Base-by-base conservation (phyloP, 2,113 vertebrate genomes). In the Rhineura floridana region DNA sequence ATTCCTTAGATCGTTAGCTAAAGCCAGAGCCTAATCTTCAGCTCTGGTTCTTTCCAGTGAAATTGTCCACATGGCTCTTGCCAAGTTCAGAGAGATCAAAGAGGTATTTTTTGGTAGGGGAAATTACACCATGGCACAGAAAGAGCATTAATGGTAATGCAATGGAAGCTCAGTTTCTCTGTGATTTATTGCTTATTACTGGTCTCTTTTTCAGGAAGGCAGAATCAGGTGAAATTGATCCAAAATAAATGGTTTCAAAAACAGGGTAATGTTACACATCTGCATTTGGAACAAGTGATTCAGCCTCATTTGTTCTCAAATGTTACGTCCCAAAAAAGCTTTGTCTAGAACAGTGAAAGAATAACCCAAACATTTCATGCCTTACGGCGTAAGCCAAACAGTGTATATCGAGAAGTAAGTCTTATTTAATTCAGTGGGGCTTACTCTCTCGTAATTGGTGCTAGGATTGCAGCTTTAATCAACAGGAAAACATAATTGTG, bases 221-320 rank as follows among this genome's bases (percentile, higher is more conserved):
- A 82, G 55, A 89, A 93, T 48, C 6, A 8, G 1, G 12, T 6
- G 9, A 92, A 65, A 10, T 13, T 84, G 62, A 75, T 65, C 91
- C 92, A 93, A 87, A 84, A 89, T 63, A 92, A 95, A 91, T 81
- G 90, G 36, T 48, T 83, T 42, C 88, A 65, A 89, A 55, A 79
- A 59, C 30, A 69, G 73, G 65, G 25, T 48, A 77, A n/a, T 44
- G 50, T 67, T 93, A 90, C 63, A 46, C 4, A 30, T 50, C 33
- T 21, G 21, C 30, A 42, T 93, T 91, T 33, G 67, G 87, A 3
- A 0, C 65, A 52, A 82, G 2, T 55, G 52, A 17, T 48, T 19
- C 59, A 81, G 59, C 19, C 75, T 67, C 11, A 30, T 82, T 89
- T 70, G 21, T 70, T 87, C 78, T 59, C 63, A 70, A 4, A 15